phyloP scores from a whole-genome alignment of 2,113 vertebrate genomes.

The Geothlypis trichas region DNA sequence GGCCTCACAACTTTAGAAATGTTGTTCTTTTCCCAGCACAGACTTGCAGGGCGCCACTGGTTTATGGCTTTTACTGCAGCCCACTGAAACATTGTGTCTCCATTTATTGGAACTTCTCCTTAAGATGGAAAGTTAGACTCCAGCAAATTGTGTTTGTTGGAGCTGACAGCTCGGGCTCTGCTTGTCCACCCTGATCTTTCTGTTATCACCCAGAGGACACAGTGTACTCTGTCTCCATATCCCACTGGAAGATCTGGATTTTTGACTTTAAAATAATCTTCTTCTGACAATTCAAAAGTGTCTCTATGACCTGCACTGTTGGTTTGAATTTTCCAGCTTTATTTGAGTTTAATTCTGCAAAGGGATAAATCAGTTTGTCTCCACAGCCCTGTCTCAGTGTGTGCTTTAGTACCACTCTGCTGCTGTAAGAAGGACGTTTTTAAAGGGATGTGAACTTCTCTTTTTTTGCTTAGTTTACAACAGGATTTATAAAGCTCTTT shows the following conservation, averaged over 20 bases:
- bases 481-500: background rate
- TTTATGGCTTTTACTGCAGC: background rate
- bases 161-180: background rate
- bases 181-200: background rate
- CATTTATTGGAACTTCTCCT: background rate
- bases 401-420: background rate
- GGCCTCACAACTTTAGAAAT: background rate
- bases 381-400: background rate
- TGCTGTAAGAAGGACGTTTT: background rate
- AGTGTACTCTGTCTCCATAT: background rate
- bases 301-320: background rate
- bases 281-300: background rate
- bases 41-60: background rate
- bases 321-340: background rate
- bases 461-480: background rate
- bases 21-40: conserved; percentile 39
- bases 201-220: background rate
- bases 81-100: background rate
- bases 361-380: background rate
- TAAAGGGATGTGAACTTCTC: background rate
- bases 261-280: background rate
- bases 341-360: background rate
- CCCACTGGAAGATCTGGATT: background rate
- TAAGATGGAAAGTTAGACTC: background rate
- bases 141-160: background rate